Evolutionary conservation across 2,113 vertebrate genomes (phyloP).

Genomic region (Anguilla japonica): DNA sequence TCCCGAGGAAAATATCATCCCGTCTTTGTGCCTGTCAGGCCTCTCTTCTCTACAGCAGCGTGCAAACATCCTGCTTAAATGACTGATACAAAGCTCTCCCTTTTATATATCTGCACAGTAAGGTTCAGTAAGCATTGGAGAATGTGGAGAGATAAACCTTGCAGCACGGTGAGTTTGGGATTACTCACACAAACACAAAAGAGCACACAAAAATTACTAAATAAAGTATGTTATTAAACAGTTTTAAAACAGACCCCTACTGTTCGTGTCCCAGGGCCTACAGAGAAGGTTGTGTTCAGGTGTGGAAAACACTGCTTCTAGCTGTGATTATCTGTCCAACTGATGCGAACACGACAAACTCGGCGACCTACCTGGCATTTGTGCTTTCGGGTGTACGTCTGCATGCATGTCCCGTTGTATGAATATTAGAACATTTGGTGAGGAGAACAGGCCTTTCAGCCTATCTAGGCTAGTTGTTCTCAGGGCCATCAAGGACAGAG

Average conservation of each 20-base stretch:
- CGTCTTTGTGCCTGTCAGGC: background rate
- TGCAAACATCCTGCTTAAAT: conserved; percentile 15
- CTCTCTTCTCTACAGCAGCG: background rate
- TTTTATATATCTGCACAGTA: background rate
- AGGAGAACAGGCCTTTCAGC: background rate
- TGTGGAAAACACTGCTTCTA: background rate
- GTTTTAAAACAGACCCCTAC: conserved; percentile 2
- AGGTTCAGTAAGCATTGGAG: background rate
- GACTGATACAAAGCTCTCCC: background rate
- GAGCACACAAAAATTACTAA: background rate
- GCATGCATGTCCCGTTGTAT: background rate
- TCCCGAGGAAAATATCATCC: conserved; percentile 4
- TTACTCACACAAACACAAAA: background rate
- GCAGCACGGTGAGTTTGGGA: background rate
- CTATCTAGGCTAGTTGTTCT: too few species aligned
- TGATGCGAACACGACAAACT: too few species aligned
- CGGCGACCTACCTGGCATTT: too few species aligned
- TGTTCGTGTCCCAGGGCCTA: conserved; percentile 1
- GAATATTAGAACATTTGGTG: background rate
- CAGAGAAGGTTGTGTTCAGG: conserved; percentile 17
- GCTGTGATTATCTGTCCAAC: background rate
- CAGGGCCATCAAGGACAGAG: too few species aligned
- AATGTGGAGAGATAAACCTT: background rate
- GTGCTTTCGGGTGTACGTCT: background rate
- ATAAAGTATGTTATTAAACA: background rate